Evolutionary conservation across 1,140 invertebrate species (phyloP), one percentile per base, ranked within the genome.

Genomic region (Aphelenchoides fujianensis): DNA sequence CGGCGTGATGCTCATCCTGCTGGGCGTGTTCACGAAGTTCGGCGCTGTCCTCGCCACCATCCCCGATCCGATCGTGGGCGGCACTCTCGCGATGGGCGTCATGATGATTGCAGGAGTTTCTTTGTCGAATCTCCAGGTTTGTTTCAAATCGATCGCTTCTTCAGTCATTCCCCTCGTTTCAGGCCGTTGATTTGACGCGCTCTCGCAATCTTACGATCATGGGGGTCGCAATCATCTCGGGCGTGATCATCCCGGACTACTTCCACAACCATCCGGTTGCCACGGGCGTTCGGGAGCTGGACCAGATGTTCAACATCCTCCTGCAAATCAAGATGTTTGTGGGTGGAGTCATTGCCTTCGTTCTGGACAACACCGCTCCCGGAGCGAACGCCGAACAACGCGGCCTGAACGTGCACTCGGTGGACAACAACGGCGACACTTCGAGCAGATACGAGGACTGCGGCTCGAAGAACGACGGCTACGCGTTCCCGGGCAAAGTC

Each of bases 321-420:
- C 75, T 86, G 1, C 79, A 77, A 1, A 86, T 86, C 0, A 76
- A 78, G 34, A 86, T 86, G 86, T 85, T 86, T 74, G 82, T 86
- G 28, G 86, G 85, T 7, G 86, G 86, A 1, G 41, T 84, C 2
- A 31, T 85, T 7, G 86, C 83, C 2, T 86, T 79, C 61, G 48
- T 86, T 12, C 70, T 86, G 32, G 86, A 86, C 69, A 86, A 86
- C 68, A 85, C 81, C 12, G 79, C 85, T 0, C 84, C 85, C 68
- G 86, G 85, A 83, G 74, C 74, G 1, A 75, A 68, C 3, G 30
- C 35, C 2, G 48, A 71, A 27, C 68, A 75, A 48, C 67, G 74
- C 35, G 74, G 74, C 19, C 34, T 75, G 35, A 48, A 68, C 41
- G 3, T n/a, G 37, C 28, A 27, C 9, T 61, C 31, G 3, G 12